Evolutionary conservation across 2,888 invertebrate species (phyloP), one percentile per base, ranked within the genome.

Genomic region (Nasonia oneida): DNA sequence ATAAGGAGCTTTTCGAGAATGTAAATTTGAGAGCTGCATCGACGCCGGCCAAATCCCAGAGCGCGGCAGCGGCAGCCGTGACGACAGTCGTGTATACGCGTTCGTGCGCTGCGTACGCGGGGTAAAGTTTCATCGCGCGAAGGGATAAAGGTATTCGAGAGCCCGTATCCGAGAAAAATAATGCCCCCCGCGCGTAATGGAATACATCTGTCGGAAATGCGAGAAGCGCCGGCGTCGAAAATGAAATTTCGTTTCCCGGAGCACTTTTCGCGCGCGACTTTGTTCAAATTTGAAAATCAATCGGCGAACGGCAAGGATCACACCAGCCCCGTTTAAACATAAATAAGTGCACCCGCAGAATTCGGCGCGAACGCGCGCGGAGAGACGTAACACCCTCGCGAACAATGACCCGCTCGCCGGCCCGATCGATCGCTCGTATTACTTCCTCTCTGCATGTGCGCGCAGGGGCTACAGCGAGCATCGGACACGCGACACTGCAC

Each of bases 341-440:
- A 61, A 61, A 61, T 61, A 61, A 29, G 29, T 29, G 42, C 42
- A 18, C n/a, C 42, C 47, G 39, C 37, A 39, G 39, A 73, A 42
- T 67, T 47, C 47, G 1, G 29, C 23, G 23, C n/a, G 23, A 10
- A 3, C 39, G 8, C 42, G 37, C 37, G 37, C 3, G 3, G 42
- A 42, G n/a, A 39, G 4, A 10, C 71, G 3, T 42, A 42, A 73
- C 71, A 18, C 70, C 1, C 6, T 29, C 10, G 42, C 71, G 73
- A 73, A 42, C 73, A 39, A 39, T 42, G 73, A 42, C 42, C 71
- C 42, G 12, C n/a, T 23, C 18, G 73, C 42, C 37, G 4, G 29
- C 1, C 29, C 37, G 23, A 73, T 73, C 73, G 73, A 73, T 73
- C 73, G 47, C 10, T 42, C 73, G 42, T 73, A 73, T 73, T 73